These are phyloP conservation scores for Ochropleura leucogaster DNA, from an alignment of 2,888 invertebrate genomes.

Conservation along the genomic window DNA sequence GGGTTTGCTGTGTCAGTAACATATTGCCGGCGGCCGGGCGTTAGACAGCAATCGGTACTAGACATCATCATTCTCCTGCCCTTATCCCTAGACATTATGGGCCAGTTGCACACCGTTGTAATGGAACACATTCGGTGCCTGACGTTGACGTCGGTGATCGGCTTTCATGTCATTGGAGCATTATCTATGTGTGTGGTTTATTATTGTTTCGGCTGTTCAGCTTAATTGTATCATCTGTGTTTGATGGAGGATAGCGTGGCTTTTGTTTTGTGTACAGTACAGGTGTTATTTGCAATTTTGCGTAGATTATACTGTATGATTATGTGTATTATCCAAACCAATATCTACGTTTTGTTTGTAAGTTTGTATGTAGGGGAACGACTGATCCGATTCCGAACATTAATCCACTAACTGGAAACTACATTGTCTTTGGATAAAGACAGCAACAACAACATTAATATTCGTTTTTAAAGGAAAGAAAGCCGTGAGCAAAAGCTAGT, in stretches of 20 bases:
- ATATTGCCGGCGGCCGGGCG: constrained; percentile 35
- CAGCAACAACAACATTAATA: too few relatives aligned
- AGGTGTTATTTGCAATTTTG: constrained; percentile 16
- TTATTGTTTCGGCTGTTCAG: constrained; percentile 45
- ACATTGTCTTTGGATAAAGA: too few relatives aligned
- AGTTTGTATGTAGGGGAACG: too few relatives aligned
- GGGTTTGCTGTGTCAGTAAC: constrained; percentile 52
- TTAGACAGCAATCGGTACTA: constrained; percentile 40
- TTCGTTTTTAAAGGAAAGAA: too few relatives aligned
- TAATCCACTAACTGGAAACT: too few relatives aligned
- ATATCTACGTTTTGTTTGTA: too few relatives aligned
- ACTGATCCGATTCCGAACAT: too few relatives aligned
- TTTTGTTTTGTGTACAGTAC: constrained; percentile 19
- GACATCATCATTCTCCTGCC: constrained; percentile 24
- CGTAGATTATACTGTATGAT: neutral
- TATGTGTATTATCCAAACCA: neutral
- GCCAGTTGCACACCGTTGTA: constrained; percentile 45
- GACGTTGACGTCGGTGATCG: constrained; percentile 48
- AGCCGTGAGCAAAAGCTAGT: too few relatives aligned
- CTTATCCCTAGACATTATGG: constrained; percentile 8
- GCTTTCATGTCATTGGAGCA: constrained; percentile 16
- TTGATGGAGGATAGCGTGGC: constrained; percentile 36
- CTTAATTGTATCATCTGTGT: constrained; percentile 54
- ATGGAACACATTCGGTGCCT: constrained; percentile 36
- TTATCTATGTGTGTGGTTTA: constrained; percentile 50